phyloP scores from a whole-genome alignment of 1,140 invertebrate species.

The Formica exsecta region DNA sequence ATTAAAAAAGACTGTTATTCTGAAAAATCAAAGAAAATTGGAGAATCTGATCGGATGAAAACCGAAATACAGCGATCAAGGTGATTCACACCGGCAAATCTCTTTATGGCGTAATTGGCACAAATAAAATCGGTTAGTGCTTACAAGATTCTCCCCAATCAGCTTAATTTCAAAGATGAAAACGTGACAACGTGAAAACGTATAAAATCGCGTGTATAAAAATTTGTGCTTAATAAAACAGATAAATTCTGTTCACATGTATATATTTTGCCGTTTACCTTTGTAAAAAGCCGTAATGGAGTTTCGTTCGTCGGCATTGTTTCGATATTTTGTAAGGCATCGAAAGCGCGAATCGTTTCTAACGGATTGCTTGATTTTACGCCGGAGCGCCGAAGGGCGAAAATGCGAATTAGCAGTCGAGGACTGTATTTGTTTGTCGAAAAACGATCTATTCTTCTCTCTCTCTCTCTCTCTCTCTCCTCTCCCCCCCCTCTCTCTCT shows the following conservation, averaged over 20 bases:
- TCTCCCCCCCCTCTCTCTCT: background rate
- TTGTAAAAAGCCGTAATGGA: slow-evolving; percentile 56
- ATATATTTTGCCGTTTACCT: background rate
- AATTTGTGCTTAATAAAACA: slow-evolving; percentile 30
- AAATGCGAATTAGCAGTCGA: slow-evolving; percentile 40
- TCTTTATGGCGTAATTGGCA: background rate
- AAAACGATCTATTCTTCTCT: slow-evolving; percentile 2
- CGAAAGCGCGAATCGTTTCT: slow-evolving; percentile 31
- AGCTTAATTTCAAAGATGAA: background rate
- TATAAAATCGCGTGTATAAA: background rate
- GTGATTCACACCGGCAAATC: background rate
- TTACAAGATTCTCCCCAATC: background rate
- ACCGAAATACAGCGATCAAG: background rate
- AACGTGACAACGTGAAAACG: background rate
- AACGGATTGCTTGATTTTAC: slow-evolving; percentile 24
- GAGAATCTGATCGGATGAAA: background rate
- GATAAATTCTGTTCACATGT: slow-evolving; percentile 28
- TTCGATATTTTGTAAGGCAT: slow-evolving; percentile 71
- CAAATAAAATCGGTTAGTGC: slow-evolving; percentile 14
- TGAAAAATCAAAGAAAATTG: background rate
- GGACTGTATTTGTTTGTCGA: slow-evolving; percentile 14
- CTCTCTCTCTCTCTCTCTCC: background rate
- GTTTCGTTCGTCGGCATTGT: slow-evolving; percentile 65
- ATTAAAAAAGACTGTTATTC: background rate
- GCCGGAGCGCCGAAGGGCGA: slow-evolving; percentile 1